Base-by-base conservation (phyloP, 1,140 invertebrate species). In the Rhyacophila brunnea region DNA sequence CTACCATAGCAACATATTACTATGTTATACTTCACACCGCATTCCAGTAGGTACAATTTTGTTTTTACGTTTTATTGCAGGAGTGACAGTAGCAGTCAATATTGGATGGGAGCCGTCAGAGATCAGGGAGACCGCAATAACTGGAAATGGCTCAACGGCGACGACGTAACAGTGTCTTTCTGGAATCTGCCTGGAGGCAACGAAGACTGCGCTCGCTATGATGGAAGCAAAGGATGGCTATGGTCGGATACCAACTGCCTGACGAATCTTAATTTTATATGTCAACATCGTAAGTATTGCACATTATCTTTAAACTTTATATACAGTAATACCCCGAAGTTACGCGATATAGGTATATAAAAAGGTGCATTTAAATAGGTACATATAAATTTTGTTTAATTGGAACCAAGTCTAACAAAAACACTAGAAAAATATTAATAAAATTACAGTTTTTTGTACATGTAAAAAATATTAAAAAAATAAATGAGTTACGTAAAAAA, bases 181-280 rank as follows among this genome's bases (percentile, higher is more conserved):
- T 96, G 94, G 94, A 95, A 92, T 75, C 74, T 90, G 34, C 91
- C 91, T 0, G 89, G 89, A 4, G 88, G 86, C 1, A 85, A 85
- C 54, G 90, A 93, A 48, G 89, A 92, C 64, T 96, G 94, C 69
- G 92, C 93, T 2, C 74, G 92, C 35, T 96, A 93, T 71, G 93
- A 96, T 71, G 93, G 93, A 56, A 90, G 90, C 65, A 93, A 92
- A 72, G 93, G 93, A 9, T 96, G 93, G 93, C 83, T 96, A 0
- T 96, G 94, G 94, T 92, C 91, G 1, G 92, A 95, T 68, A 95
- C 92, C 10, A 89, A 94, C 71, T 96, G 94, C 74, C 86, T 88
- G 54, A 84, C 87, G 4, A 83, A 85, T 59, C 78, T 95, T 17
- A 95, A 96, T 77, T 96, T 90, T 74, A 95, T 96, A 59, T 96